Percentiles rank a stretch among this genome's conserved stretches.
Conservation (phyloP, 2,113 vertebrate genomes). For the Phylloscopus whistleri region DNA sequence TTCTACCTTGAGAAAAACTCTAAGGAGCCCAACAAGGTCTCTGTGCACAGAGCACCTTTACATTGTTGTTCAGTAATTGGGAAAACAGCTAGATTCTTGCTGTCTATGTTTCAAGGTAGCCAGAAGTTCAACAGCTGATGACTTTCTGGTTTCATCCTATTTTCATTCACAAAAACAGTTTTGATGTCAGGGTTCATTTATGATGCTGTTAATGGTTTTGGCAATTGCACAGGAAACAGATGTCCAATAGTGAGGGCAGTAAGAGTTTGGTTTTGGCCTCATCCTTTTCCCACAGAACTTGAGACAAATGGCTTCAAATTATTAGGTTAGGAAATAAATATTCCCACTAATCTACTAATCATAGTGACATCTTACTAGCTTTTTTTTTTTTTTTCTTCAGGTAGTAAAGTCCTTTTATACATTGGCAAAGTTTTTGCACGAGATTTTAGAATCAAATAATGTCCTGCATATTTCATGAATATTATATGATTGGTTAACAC, state of each 20-base stretch:
- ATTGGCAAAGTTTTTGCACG: background rate
- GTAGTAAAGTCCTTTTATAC: background rate
- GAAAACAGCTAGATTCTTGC: background rate
- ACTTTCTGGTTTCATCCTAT: background rate
- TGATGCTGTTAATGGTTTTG: background rate
- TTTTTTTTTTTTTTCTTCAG: background rate
- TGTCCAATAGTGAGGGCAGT: background rate
- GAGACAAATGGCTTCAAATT: background rate
- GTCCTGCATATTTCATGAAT: background rate
- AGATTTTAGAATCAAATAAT: constrained; percentile 12
- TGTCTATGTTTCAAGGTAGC: background rate
- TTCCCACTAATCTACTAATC: background rate
- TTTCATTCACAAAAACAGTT: constrained; percentile 49
- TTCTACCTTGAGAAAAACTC: background rate
- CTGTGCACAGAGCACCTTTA: background rate
- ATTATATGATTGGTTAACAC: background rate
- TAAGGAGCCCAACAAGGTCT: background rate
- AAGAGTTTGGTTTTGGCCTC: background rate
- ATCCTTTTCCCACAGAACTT: constrained; percentile 18
- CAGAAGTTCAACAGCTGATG: background rate
- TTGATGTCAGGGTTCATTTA: background rate
- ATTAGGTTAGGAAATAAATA: background rate
- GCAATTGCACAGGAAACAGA: constrained; percentile 48
- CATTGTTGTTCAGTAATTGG: background rate
- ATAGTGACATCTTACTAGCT: background rate